Percentiles rank a stretch among this genome's conserved stretches.
phyloP scores from a whole-genome alignment of 2,113 vertebrate genomes.

The Syngnathoides biaculeatus region DNA sequence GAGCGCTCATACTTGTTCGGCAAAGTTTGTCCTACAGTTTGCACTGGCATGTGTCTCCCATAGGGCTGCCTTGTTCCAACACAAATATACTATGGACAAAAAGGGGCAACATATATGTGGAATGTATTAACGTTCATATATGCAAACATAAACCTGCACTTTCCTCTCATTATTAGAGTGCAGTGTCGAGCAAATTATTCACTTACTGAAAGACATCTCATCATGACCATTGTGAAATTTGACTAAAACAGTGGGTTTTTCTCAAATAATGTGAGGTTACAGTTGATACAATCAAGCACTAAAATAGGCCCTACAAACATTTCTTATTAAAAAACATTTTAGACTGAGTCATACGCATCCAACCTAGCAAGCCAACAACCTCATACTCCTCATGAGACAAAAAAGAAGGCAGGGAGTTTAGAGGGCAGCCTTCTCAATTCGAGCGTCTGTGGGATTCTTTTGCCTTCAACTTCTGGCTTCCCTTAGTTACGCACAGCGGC shows the following conservation, averaged over 20 bases:
- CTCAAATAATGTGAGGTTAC: constrained; percentile 56
- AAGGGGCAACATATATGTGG: too few relatives aligned
- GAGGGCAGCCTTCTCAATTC: constrained; percentile 51
- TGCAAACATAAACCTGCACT: too few relatives aligned
- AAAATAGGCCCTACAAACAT: constrained; percentile 59
- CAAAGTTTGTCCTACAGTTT: too few relatives aligned
- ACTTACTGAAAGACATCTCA: constrained; percentile 59
- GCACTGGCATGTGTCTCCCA: too few relatives aligned
- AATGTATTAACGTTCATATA: too few relatives aligned
- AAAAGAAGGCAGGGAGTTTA: constrained; percentile 24
- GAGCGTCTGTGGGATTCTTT: constrained; percentile 70
- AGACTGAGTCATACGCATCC: constrained; percentile 51
- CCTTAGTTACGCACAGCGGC: constrained; percentile 86
- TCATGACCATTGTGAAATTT: constrained; percentile 55
- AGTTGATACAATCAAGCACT: constrained; percentile 65
- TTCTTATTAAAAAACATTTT: constrained; percentile 65
- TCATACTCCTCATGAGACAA: constrained; percentile 38
- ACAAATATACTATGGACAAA: too few relatives aligned
- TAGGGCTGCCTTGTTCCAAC: too few relatives aligned
- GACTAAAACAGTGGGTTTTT: constrained; percentile 65
- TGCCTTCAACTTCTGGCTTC: constrained; percentile 78
- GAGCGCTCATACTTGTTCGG: too few relatives aligned
- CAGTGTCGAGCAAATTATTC: constrained; percentile 68
- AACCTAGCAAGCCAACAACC: neutral
- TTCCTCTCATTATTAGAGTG: too few relatives aligned